Percentiles rank a stretch among this genome's conserved stretches.
These are phyloP conservation scores for Dreissena rostriformis DNA, from an alignment of 1,140 invertebrate genomes.

Conservation along the genomic window DNA sequence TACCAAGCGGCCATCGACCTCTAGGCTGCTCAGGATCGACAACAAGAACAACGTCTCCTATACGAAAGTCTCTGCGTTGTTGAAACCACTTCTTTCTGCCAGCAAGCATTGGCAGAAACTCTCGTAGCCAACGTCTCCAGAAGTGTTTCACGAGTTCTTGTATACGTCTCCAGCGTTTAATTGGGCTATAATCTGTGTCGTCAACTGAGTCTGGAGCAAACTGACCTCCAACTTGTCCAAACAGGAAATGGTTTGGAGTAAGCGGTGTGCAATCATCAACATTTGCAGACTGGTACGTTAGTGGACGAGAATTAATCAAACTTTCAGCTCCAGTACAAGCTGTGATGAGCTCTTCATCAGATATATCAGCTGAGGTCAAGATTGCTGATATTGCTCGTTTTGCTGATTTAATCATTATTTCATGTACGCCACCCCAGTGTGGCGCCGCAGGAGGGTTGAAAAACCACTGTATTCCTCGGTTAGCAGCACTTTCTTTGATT, in stretches of 20 bases:
- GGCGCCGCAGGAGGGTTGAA: constrained; percentile 80
- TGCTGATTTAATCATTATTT: constrained; percentile 75
- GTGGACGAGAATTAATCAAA: constrained; percentile 40
- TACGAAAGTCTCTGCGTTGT: not conserved
- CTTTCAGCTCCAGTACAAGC: constrained; percentile 36
- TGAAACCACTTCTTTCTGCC: constrained; percentile 8
- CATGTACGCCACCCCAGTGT: constrained; percentile 81
- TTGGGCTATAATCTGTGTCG: not conserved
- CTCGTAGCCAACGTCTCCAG: constrained; percentile 15
- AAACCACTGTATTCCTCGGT: constrained; percentile 76
- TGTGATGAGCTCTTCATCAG: constrained; percentile 42
- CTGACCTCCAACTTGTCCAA: constrained; percentile 32
- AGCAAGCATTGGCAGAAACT: not conserved
- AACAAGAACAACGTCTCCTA: constrained; percentile 39
- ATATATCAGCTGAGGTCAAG: constrained; percentile 17
- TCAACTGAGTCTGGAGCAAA: constrained; percentile 38
- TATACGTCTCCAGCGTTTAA: constrained; percentile 1
- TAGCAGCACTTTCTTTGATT: constrained; percentile 16
- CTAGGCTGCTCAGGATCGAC: not conserved
- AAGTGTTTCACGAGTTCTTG: constrained; percentile 26
- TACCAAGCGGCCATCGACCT: constrained; percentile 18
- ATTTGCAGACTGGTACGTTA: constrained; percentile 44
- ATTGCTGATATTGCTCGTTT: constrained; percentile 66
- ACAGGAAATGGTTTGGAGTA: constrained; percentile 38
- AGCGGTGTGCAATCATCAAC: not conserved